These are phyloP conservation scores for Drosophila burlai DNA, from an alignment of 1,140 invertebrate species.

Conservation along the genomic window DNA sequence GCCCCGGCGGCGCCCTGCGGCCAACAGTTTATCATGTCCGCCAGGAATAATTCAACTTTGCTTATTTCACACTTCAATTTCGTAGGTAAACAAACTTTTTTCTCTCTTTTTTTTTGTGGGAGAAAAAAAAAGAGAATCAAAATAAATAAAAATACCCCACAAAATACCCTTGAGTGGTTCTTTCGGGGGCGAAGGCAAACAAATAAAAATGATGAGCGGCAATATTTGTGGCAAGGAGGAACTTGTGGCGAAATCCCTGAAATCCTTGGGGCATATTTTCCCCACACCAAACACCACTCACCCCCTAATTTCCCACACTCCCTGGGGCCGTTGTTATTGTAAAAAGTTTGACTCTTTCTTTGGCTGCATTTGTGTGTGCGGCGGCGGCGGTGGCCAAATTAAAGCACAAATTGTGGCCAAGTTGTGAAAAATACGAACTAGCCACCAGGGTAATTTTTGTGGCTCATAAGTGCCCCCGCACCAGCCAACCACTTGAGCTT, in stretches of 20 bases:
- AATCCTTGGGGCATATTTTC: constrained; percentile 76
- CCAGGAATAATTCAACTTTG: constrained; percentile 84
- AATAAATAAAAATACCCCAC: constrained; percentile 41
- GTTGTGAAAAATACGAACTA: constrained; percentile 74
- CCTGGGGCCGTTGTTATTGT: constrained; percentile 59
- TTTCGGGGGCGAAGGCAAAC: constrained; percentile 65
- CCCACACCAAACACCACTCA: neutral
- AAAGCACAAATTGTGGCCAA: constrained; percentile 83
- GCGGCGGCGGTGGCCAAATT: constrained; percentile 57
- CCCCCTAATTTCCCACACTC: neutral
- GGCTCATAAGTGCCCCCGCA: constrained; percentile 47
- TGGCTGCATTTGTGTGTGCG: constrained; percentile 23
- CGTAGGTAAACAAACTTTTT: constrained; percentile 79
- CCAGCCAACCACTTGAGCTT: constrained; percentile 4
- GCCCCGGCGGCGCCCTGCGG: constrained; percentile 32
- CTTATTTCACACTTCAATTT: constrained; percentile 84
- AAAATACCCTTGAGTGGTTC: constrained; percentile 43
- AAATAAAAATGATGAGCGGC: constrained; percentile 82
- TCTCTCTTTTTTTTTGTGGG: constrained; percentile 5
- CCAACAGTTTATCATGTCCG: constrained; percentile 83
- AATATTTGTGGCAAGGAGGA: constrained; percentile 61
- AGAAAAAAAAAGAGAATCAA: constrained; percentile 10
- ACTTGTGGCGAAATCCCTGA: constrained; percentile 42
- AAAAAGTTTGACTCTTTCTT: constrained; percentile 70
- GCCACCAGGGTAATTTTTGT: constrained; percentile 77